Evolutionary conservation across 2,888 invertebrate genomes (phyloP), one percentile per base, ranked within the genome.

Genomic region (Andrena haemorrhoa): DNA sequence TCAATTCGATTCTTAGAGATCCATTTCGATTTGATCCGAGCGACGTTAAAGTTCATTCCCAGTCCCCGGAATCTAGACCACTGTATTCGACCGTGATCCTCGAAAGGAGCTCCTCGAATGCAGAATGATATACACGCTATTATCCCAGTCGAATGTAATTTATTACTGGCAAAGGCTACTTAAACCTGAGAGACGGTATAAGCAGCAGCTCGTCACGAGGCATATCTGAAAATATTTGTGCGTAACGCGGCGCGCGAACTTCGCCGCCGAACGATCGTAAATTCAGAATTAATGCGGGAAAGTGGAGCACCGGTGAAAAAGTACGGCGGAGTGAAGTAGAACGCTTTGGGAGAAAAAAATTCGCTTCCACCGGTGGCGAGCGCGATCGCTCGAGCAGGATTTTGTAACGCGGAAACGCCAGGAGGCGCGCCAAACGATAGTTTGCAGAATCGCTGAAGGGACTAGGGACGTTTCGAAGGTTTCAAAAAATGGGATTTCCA

Each of bases 251-350:
- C 51, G 63, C 35, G 63, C 35, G 23, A 72, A 35, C 23, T 35
- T 61, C 64, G 16, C 72, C 29, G 47, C 31, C 65, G 33, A 47
- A 47, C 64, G 65, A 41, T 79, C 79, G 79, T 79, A 72, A 79
- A 79, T 72, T 41, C 79, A 47, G 79, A 71, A 79, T 79, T 79
- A 79, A 79, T 65, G 65, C 71, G 79, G 20, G 79, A 79, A 81
- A 81, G 80, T 79, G 49, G 80, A 79, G 47, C 80, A 41, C 51
- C 56, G 56, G 51, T 23, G 58, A 23, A 56, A 51, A 65, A 79
- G 70, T 65, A 47, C 56, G 23, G 56, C 56, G 56, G 79, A 60
- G 65, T 58, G 29, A 60, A 71, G 79, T 78, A 71, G 78, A 70
- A 77, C 66, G 72, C 56, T 76, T 66, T 66, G 51, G 66, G 60